Evolutionary conservation across 2,113 vertebrate genomes (phyloP).

Genomic region (Semnornis frantzii): DNA sequence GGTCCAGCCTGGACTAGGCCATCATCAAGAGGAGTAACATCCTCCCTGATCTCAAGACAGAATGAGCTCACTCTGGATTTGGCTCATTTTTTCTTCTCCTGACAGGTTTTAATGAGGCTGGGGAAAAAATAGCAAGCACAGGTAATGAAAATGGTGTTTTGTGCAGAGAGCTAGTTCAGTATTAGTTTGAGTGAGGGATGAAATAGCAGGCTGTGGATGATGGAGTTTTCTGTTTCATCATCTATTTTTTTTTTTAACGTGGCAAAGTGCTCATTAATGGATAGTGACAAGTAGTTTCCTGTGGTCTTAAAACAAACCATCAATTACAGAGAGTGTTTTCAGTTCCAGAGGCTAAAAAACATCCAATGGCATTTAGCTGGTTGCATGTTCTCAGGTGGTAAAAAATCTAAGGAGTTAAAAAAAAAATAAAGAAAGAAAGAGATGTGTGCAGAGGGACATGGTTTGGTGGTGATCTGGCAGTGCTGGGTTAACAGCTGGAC

Average conservation of each 20-base stretch:
- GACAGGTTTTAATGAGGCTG: neutral
- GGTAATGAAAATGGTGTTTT: neutral
- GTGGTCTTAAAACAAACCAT: slow-evolving; percentile 61
- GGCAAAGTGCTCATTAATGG: slow-evolving; percentile 65
- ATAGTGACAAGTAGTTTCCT: slow-evolving; percentile 66
- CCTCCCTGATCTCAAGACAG: neutral
- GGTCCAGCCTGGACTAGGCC: neutral
- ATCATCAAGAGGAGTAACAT: neutral
- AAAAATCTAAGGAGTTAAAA: neutral
- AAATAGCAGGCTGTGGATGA: neutral
- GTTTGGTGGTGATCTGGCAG: too few relatives aligned
- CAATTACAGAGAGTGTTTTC: slow-evolving; percentile 58
- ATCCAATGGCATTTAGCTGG: neutral
- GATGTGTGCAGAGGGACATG: too few relatives aligned
- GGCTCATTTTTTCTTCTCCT: neutral
- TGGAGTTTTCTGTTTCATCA: slow-evolving; percentile 52
- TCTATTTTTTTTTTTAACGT: slow-evolving; percentile 57
- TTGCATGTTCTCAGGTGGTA: neutral
- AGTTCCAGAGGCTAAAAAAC: slow-evolving; percentile 49
- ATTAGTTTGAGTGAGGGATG: neutral
- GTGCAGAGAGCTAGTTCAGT: neutral
- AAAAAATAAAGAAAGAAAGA: neutral
- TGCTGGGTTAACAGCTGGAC: too few relatives aligned
- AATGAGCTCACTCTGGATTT: neutral
- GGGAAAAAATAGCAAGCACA: neutral